Conservation (phyloP, 2,113 vertebrate genomes). For the Osmerus mordax region DNA sequence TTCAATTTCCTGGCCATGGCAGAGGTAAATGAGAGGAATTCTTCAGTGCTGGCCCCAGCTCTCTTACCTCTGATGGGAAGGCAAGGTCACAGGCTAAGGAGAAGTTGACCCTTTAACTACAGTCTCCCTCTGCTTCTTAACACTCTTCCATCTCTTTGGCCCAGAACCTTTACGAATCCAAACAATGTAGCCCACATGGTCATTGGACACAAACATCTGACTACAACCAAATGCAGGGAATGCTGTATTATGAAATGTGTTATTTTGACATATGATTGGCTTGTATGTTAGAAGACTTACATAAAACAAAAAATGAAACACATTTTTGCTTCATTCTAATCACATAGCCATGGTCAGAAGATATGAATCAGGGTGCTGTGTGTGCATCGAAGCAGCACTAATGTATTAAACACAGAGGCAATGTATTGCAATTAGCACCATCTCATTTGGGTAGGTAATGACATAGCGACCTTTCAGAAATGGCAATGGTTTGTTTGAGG, state of each 20-base stretch:
- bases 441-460: conserved; percentile 71
- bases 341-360: conserved; percentile 34
- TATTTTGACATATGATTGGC: too few relatives aligned
- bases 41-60: conserved; percentile 47
- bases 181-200: too few relatives aligned
- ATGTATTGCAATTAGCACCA: conserved; percentile 68
- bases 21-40: conserved; percentile 67
- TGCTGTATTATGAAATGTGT: too few relatives aligned
- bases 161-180: background rate
- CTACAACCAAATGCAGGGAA: too few relatives aligned
- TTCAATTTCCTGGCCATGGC: conserved; percentile 66
- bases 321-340: conserved; percentile 33
- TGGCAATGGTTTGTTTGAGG: conserved; percentile 43
- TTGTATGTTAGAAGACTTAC: too few relatives aligned
- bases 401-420: conserved; percentile 68
- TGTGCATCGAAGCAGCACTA: conserved; percentile 61
- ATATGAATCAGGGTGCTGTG: conserved; percentile 42
- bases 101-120: conserved; percentile 34
- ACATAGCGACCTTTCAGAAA: conserved; percentile 60
- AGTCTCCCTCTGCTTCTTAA: conserved; percentile 35
- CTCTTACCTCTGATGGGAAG: conserved; percentile 38
- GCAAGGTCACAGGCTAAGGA: conserved; percentile 38
- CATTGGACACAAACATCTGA: too few relatives aligned
- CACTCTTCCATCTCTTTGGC: conserved; percentile 29
- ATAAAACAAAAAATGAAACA: background rate